Evolutionary conservation across 2,888 invertebrate species (phyloP), one percentile per base, ranked within the genome.

Genomic region (Eretmocerus hayati): DNA sequence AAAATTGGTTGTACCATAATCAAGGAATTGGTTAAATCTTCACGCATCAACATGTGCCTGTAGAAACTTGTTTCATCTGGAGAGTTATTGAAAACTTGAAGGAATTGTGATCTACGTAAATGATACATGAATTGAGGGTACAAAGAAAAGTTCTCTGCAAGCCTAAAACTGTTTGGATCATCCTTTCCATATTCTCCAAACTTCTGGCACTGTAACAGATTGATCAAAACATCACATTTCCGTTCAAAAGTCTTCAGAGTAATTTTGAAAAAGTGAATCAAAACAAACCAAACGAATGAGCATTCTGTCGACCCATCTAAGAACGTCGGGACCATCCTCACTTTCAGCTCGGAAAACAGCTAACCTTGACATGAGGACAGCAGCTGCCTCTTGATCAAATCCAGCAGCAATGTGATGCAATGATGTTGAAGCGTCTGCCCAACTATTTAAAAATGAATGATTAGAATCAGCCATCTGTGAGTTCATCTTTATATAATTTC

Each of bases 121-220:
- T 99, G 99, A 74, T 97, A 99, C 96, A 99, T 97, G 74, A 99
- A 99, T 75, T 99, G 99, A 36, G 99, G 99, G 76, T 96, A 99
- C 50, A 99, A 77, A 51, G 93, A 92, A 75, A 99, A 99, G 75
- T 95, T 96, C 69, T 96, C 96, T 2, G 90, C 85, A 52, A 99
- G 81, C 42, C 95, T 81, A 77, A 99, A 99, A 58, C 94, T 93
- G 68, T 88, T 90, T 15, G 95, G 93, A 74, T 97, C 95, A 67
- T 99, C 97, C 69, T 96, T 96, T 62, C 86, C 85, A 72, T 94
- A 99, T 69, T 99, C 96, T 46, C 97, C 99, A 75, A 99, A 99
- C 74, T 96, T 96, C 74, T 99, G 99, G 71, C 99, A 99, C 89
- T 95, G 74, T 44, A 78, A 76, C 51, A 44, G 58, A n/a, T n/a